Conservation (phyloP, 2,113 vertebrate genomes). For the Calypte anna region DNA sequence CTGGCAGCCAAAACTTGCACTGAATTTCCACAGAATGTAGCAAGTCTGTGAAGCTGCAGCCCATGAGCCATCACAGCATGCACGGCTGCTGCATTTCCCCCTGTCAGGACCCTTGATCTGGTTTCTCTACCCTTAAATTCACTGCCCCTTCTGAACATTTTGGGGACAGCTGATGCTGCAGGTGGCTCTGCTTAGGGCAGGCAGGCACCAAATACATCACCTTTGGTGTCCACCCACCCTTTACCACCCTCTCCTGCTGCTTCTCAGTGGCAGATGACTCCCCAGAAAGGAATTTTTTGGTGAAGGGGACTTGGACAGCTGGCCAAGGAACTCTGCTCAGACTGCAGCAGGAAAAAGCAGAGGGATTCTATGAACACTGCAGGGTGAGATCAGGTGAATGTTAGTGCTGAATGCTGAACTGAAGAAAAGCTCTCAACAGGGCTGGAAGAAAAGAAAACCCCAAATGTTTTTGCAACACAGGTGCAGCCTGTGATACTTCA, state of each 20-base stretch:
- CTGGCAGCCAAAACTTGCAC: background rate
- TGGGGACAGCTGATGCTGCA: background rate
- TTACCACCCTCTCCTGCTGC: background rate
- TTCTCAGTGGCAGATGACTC: background rate
- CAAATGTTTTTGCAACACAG: background rate
- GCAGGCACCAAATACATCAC: background rate
- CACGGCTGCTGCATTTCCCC: background rate
- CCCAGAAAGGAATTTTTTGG: background rate
- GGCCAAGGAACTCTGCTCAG: background rate
- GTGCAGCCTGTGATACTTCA: background rate
- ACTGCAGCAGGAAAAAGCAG: background rate
- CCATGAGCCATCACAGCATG: rapidly evolving
- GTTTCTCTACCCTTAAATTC: background rate
- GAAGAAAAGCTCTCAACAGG: background rate
- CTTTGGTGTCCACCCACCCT: background rate
- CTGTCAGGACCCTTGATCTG: background rate
- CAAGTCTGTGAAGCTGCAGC: background rate
- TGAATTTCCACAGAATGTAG: background rate
- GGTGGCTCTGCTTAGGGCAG: background rate
- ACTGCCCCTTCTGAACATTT: background rate
- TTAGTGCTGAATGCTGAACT: background rate
- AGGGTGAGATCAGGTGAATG: background rate
- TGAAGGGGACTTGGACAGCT: background rate
- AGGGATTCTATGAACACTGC: background rate
- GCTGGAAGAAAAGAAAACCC: background rate